Evolutionary conservation across 2,113 vertebrate genomes (phyloP).

Genomic region (Ursus arctos): DNA sequence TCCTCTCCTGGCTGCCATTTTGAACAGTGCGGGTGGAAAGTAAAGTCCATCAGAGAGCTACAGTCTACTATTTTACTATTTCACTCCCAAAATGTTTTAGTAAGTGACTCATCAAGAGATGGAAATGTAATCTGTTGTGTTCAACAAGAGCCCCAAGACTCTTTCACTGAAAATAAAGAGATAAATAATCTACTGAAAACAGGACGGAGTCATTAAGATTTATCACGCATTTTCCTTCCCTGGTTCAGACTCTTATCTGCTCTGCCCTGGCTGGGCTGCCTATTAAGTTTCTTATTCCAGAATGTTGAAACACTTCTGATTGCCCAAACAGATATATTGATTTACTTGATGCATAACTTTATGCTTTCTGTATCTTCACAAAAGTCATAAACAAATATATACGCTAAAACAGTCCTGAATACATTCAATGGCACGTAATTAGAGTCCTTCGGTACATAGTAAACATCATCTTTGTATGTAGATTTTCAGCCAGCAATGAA

Average conservation of each 20-base stretch:
- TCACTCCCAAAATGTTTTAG: not conserved
- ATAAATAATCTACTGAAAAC: not conserved
- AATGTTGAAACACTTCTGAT: not conserved
- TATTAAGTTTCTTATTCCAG: constrained; percentile 22
- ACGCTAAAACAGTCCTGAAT: not conserved
- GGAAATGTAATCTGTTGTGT: not conserved
- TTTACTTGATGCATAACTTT: not conserved
- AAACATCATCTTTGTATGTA: not conserved
- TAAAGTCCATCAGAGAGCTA: not conserved
- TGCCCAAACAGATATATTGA: not conserved
- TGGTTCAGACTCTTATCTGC: not conserved
- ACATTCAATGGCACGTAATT: not conserved
- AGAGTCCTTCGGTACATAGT: not conserved
- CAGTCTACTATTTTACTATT: not conserved
- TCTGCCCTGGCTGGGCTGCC: not conserved
- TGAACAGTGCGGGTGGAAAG: not conserved
- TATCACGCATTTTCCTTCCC: not conserved
- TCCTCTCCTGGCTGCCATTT: not conserved
- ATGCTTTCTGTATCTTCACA: not conserved
- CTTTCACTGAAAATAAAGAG: not conserved
- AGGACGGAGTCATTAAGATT: not conserved
- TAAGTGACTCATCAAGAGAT: not conserved
- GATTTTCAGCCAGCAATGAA: not conserved
- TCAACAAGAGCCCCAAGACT: not conserved
- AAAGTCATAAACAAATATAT: not conserved